phyloP scores from a whole-genome alignment of 2,888 invertebrate genomes.

The Ypsolopha sequella region DNA sequence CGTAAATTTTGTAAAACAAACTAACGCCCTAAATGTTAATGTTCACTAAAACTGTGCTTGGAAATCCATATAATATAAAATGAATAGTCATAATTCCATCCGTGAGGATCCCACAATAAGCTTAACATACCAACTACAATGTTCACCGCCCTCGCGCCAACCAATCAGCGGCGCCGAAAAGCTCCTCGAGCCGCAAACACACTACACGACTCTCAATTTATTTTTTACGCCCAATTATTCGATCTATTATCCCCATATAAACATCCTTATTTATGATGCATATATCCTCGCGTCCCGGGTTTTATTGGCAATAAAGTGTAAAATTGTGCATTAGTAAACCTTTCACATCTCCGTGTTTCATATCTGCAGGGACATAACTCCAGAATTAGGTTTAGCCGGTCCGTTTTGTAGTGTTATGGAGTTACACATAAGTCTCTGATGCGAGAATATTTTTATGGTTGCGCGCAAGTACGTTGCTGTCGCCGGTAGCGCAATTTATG shows the following conservation, averaged over 20 bases:
- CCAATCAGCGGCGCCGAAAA: conserved; percentile 31
- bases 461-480: conserved; percentile 35
- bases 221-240: conserved; percentile 55
- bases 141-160: conserved; percentile 18
- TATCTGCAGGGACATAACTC: conserved; percentile 48
- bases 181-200: conserved; percentile 9
- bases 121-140: conserved; percentile 24
- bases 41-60: too few relatives aligned
- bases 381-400: conserved; percentile 52
- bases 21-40: too few relatives aligned
- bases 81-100: neutral
- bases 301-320: conserved; percentile 63
- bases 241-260: conserved; percentile 53
- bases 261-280: conserved; percentile 51
- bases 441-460: conserved; percentile 52
- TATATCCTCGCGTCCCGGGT: conserved; percentile 31
- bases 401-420: conserved; percentile 42
- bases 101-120: conserved; percentile 7
- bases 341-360: conserved; percentile 48
- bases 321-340: conserved; percentile 60
- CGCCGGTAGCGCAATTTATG: conserved; percentile 39
- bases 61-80: neutral
- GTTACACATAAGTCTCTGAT: conserved; percentile 14
- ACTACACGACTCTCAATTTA: conserved; percentile 14
- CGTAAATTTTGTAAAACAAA: too few relatives aligned